These are phyloP conservation scores for Eulemur macaco DNA, from an alignment of 2,113 vertebrate genomes.

Conservation along the genomic window DNA sequence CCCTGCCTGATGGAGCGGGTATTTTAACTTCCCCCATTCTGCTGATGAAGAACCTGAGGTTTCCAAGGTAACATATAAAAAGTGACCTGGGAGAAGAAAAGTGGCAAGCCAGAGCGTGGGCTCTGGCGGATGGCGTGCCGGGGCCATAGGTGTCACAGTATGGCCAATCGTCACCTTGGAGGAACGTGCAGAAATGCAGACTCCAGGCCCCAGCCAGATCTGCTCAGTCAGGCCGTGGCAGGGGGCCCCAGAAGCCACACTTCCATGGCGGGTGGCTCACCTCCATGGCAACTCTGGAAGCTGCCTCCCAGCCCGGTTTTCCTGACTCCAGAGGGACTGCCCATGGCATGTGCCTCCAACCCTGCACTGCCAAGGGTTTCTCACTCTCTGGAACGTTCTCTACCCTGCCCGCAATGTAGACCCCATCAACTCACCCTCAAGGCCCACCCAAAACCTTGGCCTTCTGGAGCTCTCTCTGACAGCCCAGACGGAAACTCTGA, in stretches of 20 bases:
- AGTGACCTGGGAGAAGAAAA: background rate
- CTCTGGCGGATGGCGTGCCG: fast-evolving
- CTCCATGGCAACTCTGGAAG: background rate
- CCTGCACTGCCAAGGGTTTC: too few species aligned
- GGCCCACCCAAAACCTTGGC: background rate
- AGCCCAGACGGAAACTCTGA: background rate
- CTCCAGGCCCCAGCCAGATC: background rate
- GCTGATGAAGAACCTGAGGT: fast-evolving
- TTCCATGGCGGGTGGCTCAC: background rate
- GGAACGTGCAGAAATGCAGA: background rate
- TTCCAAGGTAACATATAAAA: background rate
- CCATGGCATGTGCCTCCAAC: fast-evolving
- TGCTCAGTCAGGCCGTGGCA: fast-evolving
- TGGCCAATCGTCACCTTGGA: too few species aligned
- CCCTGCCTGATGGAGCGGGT: fast-evolving
- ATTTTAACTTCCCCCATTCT: fast-evolving
- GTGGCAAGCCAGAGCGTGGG: background rate
- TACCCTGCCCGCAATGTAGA: background rate
- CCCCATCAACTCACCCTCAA: background rate
- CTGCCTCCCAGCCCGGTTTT: background rate
- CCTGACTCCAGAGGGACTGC: background rate
- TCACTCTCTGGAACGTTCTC: background rate
- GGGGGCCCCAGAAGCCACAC: background rate
- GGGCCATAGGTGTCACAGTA: fast-evolving
- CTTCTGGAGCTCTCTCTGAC: background rate